Conservation (phyloP, 2,113 vertebrate species). For the Grus americana region DNA sequence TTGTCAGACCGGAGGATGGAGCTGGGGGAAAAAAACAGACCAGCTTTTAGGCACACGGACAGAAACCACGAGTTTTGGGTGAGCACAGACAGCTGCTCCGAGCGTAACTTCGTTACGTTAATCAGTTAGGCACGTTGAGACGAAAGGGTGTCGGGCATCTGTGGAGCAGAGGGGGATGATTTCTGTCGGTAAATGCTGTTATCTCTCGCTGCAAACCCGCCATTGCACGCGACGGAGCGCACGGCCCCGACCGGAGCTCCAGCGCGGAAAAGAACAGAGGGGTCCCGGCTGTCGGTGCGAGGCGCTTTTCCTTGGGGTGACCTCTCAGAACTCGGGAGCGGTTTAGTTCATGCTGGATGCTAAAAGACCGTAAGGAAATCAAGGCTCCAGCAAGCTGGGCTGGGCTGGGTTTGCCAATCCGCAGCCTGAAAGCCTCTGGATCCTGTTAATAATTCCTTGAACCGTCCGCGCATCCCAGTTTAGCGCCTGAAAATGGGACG, state of each 20-base stretch:
- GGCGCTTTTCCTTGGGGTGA: not conserved
- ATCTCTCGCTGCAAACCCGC: not conserved
- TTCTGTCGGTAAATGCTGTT: too few relatives aligned
- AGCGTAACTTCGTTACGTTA: not conserved
- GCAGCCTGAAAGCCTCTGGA: not conserved
- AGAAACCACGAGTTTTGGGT: not conserved
- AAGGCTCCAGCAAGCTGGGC: not conserved
- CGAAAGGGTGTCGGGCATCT: not conserved
- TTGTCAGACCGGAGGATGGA: not conserved
- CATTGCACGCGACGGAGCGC: accelerated
- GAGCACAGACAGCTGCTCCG: not conserved
- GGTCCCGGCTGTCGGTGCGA: accelerated
- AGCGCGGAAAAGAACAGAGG: too few relatives aligned
- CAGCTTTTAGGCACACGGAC: not conserved
- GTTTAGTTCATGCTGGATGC: not conserved
- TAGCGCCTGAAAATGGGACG: not conserved
- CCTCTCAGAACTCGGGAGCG: not conserved
- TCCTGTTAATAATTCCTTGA: not conserved
- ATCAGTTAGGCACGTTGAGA: not conserved
- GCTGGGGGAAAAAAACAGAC: not conserved
- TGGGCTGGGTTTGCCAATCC: not conserved
- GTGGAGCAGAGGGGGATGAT: not conserved
- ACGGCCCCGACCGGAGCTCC: not conserved
- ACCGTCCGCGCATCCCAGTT: accelerated
- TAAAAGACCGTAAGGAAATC: not conserved